A percentile compares a stretch with the other conserved stretches of the same genome.
Conservation (phyloP, 1,140 invertebrate genomes). For the Nasonia vitripennis region DNA sequence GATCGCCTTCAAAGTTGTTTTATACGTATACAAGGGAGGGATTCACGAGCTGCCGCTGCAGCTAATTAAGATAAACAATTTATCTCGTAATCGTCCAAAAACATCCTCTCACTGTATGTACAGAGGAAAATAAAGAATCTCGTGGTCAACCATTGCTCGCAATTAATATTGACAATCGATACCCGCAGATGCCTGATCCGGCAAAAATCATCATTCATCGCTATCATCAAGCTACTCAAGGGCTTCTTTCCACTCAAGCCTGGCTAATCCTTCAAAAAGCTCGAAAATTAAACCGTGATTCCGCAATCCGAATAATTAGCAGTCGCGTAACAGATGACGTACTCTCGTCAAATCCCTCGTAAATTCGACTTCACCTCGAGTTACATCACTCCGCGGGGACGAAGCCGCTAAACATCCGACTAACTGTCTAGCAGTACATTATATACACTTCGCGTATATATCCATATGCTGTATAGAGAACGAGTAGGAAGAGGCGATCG, state of each 20-base stretch:
- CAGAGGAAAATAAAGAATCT: neutral
- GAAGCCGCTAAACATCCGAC: neutral
- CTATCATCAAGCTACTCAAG: neutral
- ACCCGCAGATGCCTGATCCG: neutral
- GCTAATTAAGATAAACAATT: too few species aligned
- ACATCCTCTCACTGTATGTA: too few species aligned
- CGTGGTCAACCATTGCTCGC: neutral
- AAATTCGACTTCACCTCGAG: slow-evolving; percentile 57
- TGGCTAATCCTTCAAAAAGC: slow-evolving; percentile 16
- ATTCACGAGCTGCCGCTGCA: too few species aligned
- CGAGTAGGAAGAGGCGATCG: neutral
- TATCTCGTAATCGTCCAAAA: too few species aligned
- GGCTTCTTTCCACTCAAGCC: neutral
- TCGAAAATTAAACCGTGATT: slow-evolving; percentile 1
- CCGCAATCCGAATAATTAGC: slow-evolving; percentile 58
- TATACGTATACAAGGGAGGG: too few species aligned
- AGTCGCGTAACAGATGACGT: slow-evolving; percentile 44
- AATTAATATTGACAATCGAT: slow-evolving; percentile 30
- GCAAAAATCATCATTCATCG: neutral
- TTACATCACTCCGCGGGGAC: slow-evolving; percentile 56
- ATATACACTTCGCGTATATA: neutral
- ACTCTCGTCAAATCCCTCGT: slow-evolving; percentile 61
- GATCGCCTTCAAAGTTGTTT: too few species aligned
- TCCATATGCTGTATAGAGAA: neutral
- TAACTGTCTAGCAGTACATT: neutral